phyloP scores from a whole-genome alignment of 2,113 vertebrate species.

The Hylia prasina region DNA sequence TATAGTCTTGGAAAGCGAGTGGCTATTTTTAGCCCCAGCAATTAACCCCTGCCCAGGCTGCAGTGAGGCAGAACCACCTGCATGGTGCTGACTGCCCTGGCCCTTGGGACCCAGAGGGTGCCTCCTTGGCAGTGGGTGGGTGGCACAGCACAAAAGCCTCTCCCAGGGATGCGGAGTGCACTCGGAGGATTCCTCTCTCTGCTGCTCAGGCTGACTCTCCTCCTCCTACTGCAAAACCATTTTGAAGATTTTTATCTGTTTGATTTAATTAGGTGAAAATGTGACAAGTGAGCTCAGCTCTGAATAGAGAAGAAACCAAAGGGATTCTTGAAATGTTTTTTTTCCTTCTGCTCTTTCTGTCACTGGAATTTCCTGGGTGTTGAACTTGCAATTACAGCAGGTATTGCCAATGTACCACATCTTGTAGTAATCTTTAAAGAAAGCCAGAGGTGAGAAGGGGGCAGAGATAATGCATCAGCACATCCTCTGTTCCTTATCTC shows the following conservation, averaged over 20 bases:
- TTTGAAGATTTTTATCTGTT: neutral
- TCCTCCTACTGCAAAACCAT: neutral
- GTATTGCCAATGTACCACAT: neutral
- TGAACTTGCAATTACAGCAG: neutral
- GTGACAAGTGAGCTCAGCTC: neutral
- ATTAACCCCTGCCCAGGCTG: neutral
- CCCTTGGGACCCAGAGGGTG: neutral
- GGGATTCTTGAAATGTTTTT: neutral
- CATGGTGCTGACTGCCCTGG: accelerated
- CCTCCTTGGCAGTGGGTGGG: neutral
- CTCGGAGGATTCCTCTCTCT: neutral
- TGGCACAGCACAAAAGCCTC: neutral
- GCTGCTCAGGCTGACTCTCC: neutral
- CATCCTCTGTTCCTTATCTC: neutral
- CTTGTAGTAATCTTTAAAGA: neutral
- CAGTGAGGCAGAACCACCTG: neutral
- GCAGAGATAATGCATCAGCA: neutral
- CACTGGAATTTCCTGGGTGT: neutral
- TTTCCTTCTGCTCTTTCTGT: neutral
- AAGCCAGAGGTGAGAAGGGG: neutral
- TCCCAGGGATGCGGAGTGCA: neutral
- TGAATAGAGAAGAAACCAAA: neutral
- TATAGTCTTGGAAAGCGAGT: neutral
- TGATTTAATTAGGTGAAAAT: neutral
- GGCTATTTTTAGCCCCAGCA: neutral